Evolutionary conservation across 2,888 invertebrate species (phyloP), one percentile per base, ranked within the genome.

Genomic region (Andrena fulva): DNA sequence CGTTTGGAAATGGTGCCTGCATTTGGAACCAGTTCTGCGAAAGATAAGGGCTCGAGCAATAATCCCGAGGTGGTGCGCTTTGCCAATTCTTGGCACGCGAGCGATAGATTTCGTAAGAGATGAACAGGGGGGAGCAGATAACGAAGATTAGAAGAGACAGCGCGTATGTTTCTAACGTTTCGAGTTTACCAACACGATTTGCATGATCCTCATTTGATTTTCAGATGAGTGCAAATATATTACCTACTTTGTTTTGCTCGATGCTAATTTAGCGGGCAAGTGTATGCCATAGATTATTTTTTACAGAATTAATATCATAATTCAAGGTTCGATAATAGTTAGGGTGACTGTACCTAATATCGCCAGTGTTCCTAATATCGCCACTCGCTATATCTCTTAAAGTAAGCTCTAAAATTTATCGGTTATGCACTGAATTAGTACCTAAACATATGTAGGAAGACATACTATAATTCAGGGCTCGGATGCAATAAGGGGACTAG

Each of bases 151-250:
- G 60, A 60, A 31, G 20, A 3, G 16, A 5, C 12, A 56, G 24
- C 10, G 56, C 6, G 12, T 56, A 27, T 29, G n/a, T n/a, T n/a
- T n/a, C 29, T 27, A 4, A 59, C 56, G 27, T 29, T 33, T 63
- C 6, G 10, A 20, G 10, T 63, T 42, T 24, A 35, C 8, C 24
- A 31, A 60, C 8, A 31, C 31, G 7, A 60, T 16, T 60, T 60
- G 6, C 60, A 8, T 2, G 7, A 29, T 7, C 10, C 20, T n/a
- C n/a, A 35, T 35, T 62, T 20, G 62, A 4, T 16, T 10, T 62
- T 62, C 10, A 62, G 10, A 35, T 20, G 35, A n/a, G 31, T n/a
- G 62, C 10, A 62, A 62, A 62, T 12, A 62, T 62, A 62, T 62
- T 3, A 20, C 20, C 20, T 35, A 62, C 60, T 31, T 12, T 35